Percentiles rank a stretch among this genome's conserved stretches.
Conservation (phyloP, 2,113 vertebrate species). For the Cinclus mexicanus region DNA sequence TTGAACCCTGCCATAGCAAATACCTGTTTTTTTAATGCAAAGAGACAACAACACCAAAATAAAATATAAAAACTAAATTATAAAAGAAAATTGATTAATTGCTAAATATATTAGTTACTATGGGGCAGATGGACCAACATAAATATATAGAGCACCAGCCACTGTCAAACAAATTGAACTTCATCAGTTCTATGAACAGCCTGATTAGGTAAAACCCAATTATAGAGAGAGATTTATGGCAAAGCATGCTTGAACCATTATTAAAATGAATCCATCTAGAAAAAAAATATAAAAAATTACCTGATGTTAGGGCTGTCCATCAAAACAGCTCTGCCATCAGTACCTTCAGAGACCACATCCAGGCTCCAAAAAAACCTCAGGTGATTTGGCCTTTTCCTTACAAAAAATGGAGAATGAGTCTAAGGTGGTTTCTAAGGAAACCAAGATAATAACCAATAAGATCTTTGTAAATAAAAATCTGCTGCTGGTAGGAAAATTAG, state of each 20-base stretch:
- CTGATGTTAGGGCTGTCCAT: accelerated
- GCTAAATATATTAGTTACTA: not conserved
- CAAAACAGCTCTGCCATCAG: not conserved
- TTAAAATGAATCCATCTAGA: not conserved
- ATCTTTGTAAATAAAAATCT: not conserved
- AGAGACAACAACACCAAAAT: not conserved
- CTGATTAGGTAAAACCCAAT: not conserved
- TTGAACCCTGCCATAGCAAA: not conserved
- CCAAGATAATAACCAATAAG: not conserved
- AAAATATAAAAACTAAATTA: not conserved
- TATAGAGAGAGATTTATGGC: not conserved
- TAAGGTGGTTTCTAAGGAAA: constrained; percentile 15
- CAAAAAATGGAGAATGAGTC: not conserved
- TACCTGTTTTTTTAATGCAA: not conserved
- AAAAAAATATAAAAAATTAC: not conserved
- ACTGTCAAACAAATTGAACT: not conserved
- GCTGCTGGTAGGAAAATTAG: not conserved
- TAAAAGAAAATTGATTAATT: not conserved
- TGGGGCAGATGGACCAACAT: not conserved
- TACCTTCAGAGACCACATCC: not conserved
- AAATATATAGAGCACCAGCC: not conserved
- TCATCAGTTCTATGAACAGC: not conserved
- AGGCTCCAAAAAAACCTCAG: not conserved
- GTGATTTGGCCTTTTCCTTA: not conserved
- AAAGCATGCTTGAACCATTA: not conserved